Conservation (phyloP, 2,113 vertebrate species). For the Oryzias celebensis region DNA sequence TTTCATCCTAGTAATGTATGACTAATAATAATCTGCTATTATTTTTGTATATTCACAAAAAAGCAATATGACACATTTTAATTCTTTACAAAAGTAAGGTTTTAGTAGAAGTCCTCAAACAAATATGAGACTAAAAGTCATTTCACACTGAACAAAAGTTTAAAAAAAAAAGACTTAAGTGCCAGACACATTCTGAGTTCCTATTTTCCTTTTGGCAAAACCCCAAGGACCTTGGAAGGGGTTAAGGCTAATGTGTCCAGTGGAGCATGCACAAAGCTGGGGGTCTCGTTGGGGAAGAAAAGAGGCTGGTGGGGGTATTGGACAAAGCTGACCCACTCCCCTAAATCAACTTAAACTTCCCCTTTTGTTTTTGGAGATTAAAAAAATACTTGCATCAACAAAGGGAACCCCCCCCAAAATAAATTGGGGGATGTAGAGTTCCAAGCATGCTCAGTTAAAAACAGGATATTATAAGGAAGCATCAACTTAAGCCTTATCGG, state of each 20-base stretch:
- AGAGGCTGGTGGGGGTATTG: constrained; percentile 38
- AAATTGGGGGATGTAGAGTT: too few species aligned
- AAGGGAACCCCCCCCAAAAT: constrained; percentile 1
- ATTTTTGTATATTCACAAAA: too few species aligned
- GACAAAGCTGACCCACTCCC: constrained; percentile 61
- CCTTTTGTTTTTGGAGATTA: constrained; percentile 54
- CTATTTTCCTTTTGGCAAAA: constrained; percentile 27
- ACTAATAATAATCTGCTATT: too few species aligned
- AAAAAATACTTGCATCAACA: constrained; percentile 8
- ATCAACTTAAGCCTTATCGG: too few species aligned
- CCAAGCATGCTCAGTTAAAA: too few species aligned
- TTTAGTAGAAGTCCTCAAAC: not conserved
- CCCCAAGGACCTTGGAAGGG: constrained; percentile 42
- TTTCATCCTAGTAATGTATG: too few species aligned
- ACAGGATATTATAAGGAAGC: too few species aligned
- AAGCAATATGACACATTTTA: too few species aligned
- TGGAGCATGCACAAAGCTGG: constrained; percentile 61
- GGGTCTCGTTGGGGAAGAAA: constrained; percentile 41
- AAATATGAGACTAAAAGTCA: not conserved
- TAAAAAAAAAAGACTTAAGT: constrained; percentile 12
- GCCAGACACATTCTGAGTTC: constrained; percentile 20
- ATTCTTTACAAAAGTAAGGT: too few species aligned
- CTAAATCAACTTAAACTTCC: constrained; percentile 76
- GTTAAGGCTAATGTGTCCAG: constrained; percentile 56
- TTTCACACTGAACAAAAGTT: constrained; percentile 1